phyloP scores from a whole-genome alignment of 2,888 invertebrate genomes.

The Metopia argyrocephala region DNA sequence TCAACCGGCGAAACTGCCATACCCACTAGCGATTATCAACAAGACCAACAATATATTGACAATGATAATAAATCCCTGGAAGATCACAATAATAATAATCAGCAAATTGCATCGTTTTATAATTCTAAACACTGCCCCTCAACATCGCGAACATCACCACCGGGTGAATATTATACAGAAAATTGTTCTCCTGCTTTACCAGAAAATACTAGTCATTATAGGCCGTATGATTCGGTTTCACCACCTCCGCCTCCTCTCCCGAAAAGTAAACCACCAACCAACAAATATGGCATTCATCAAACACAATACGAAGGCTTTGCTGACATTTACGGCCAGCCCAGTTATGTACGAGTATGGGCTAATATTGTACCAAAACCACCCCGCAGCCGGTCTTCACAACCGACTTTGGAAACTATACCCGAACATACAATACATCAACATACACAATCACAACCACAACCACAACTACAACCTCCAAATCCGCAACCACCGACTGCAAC shows the following conservation, averaged over 20 bases:
- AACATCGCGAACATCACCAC: conserved; percentile 29
- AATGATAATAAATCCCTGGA: conserved; percentile 17
- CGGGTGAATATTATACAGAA: conserved; percentile 39
- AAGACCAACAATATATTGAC: conserved; percentile 7
- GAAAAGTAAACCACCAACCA: conserved; percentile 69
- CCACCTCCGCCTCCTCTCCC: conserved; percentile 68
- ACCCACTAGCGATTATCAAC: conserved; percentile 68
- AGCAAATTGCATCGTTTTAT: conserved; percentile 37
- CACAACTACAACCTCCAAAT: conserved; percentile 3
- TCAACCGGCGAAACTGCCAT: conserved; percentile 77
- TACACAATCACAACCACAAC: conserved; percentile 44
- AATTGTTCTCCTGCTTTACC: conserved; percentile 31
- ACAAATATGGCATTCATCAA: conserved; percentile 43
- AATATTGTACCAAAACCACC: conserved; percentile 77
- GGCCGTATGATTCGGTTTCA: conserved; percentile 48
- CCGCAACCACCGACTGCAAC: conserved; percentile 49
- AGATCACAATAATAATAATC: conserved; percentile 49
- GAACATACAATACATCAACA: conserved; percentile 65
- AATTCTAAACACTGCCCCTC: conserved; percentile 53
- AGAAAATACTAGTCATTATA: conserved; percentile 57
- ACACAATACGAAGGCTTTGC: not conserved
- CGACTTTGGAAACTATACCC: conserved; percentile 56
- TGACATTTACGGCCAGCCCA: not conserved
- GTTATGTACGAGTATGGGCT: conserved; percentile 55
- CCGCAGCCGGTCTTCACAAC: conserved; percentile 68